phyloP scores from a whole-genome alignment of 30 jellyfish, hydroid and myxozoan genomes.

The Sanderia malayensis region DNA sequence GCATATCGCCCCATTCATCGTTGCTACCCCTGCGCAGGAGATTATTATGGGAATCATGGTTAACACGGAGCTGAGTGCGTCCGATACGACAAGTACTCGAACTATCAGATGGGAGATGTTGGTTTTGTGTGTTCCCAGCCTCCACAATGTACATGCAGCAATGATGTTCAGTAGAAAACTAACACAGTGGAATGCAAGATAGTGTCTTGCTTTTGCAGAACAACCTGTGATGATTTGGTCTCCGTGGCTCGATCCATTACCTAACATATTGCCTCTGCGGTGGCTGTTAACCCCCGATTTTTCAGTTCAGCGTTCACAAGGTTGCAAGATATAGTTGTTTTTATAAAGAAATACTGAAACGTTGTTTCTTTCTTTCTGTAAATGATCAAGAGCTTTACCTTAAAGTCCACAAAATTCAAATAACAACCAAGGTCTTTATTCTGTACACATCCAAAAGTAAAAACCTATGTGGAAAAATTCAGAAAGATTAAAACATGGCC shows the following conservation, averaged over 20 bases:
- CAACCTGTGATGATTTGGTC: background rate
- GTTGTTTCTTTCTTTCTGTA: no score
- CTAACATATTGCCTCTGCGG: no score
- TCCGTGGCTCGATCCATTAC: background rate
- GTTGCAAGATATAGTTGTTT: no score
- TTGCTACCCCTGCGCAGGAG: slow-evolving; percentile 19
- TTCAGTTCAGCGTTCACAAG: no score
- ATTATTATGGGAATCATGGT: slow-evolving; percentile 37
- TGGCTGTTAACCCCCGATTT: no score
- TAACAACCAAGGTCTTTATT: no score
- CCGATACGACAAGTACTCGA: slow-evolving; percentile 56
- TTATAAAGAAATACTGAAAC: no score
- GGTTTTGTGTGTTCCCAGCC: slow-evolving; percentile 31
- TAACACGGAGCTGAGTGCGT: slow-evolving; percentile 36
- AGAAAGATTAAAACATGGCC: no score
- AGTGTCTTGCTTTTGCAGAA: slow-evolving; percentile 15
- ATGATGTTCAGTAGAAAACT: slow-evolving; percentile 26
- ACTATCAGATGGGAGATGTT: slow-evolving; percentile 59
- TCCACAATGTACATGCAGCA: slow-evolving; percentile 47
- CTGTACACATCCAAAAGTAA: no score
- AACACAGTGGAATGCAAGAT: slow-evolving; percentile 22
- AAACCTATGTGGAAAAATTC: no score
- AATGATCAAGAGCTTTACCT: no score
- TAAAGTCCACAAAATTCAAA: no score
- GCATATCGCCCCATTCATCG: slow-evolving; percentile 18